Evolutionary conservation across 2,113 vertebrate species (phyloP), one percentile per base, ranked within the genome.

Genomic region (Peromyscus maniculatus): DNA sequence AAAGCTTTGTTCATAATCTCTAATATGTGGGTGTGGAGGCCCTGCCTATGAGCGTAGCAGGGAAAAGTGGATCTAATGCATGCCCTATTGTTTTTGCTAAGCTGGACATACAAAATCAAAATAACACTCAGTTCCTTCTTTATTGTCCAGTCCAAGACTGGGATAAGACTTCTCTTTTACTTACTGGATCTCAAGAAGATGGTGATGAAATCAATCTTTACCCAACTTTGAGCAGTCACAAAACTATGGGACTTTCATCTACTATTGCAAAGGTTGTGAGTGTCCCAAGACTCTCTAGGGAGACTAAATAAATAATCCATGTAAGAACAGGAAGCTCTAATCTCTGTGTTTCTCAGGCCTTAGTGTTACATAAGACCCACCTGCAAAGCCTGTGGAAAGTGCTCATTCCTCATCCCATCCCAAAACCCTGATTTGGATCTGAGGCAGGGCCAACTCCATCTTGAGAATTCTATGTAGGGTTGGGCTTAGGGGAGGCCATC

Each of bases 401-500:
- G 69, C 89, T 93, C 69, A 92, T 97, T 95, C 91, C 91, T 87
- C 59, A 80, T 92, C 49, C 74, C 39, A 96, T 91, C 89, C 82
- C 83, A 95, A 96, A 77, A 91, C 31, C 79, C 87, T 93, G 89
- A 97, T 92, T 97, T 91, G 96, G 93, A 95, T 95, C 96, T 97
- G 97, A 96, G 91, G 95, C 90, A 96, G 78, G 94, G 97, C 97
- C 97, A 97, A 96, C 93, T 97, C 90, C 90, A 90, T 96, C 89
- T 97, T 94, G 97, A 98, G 93, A 95, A 96, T 96, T 94, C 96
- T 88, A 49, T 72, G 97, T 84, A 96, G 97, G 90, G 91, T 95
- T 96, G 93, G 95, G 96, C 95, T 98, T 97, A 89, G 93, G 97
- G 93, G 91, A 97, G 98, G 97, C 97, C 98, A 98, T 97, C 97